Percentiles rank a stretch among this genome's conserved stretches.
Conservation (phyloP, 2,113 vertebrate genomes). For the Megaceryle maxima region DNA sequence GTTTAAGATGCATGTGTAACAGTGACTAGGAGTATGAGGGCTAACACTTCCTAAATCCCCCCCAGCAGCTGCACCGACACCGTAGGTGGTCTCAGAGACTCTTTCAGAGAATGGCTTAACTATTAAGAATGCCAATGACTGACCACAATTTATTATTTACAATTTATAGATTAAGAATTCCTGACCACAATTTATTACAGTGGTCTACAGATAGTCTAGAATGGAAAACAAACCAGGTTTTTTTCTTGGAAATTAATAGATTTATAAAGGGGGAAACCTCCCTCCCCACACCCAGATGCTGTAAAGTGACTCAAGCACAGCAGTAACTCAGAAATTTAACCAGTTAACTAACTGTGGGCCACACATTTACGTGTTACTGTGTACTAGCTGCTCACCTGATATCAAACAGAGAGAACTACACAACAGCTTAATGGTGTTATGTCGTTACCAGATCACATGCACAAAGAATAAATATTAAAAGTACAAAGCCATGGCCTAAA, state of each 20-base stretch:
- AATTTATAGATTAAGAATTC: not conserved
- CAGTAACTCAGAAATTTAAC: not conserved
- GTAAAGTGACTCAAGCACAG: not conserved
- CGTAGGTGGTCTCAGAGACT: slow-evolving; percentile 74
- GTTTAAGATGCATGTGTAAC: not conserved
- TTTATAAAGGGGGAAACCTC: not conserved
- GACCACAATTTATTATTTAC: not conserved
- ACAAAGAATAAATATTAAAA: not conserved
- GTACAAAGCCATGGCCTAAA: not conserved
- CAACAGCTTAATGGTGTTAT: not conserved
- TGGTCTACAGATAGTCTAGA: not conserved
- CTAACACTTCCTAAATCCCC: slow-evolving; percentile 14
- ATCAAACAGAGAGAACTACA: not conserved
- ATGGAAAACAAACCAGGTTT: not conserved
- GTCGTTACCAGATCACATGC: not conserved
- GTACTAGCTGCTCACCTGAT: not conserved
- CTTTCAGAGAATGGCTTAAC: not conserved
- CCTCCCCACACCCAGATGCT: not conserved
- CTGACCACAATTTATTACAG: not conserved
- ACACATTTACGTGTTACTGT: not conserved
- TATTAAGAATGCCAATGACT: not conserved
- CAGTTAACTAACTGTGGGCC: fast-evolving
- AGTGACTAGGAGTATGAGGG: not conserved
- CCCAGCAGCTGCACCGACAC: slow-evolving; percentile 43
- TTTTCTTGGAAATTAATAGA: not conserved